Evolutionary conservation across 1,140 invertebrate genomes (phyloP).

Genomic region (Sminthurinus signatus): DNA sequence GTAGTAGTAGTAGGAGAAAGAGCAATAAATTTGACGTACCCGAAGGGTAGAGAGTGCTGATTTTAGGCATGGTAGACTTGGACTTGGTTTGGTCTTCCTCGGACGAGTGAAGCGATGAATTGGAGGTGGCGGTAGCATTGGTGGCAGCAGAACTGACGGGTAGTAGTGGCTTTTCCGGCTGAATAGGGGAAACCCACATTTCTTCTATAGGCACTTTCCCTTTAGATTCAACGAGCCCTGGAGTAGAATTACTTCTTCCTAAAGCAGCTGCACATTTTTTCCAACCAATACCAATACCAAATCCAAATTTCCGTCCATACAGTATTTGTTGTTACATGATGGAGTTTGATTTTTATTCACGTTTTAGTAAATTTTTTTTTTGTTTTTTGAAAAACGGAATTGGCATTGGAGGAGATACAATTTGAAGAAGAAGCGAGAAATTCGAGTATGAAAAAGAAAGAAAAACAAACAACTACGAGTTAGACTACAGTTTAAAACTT

Average conservation of each 20-base stretch:
- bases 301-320: too few species aligned
- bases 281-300: too few species aligned
- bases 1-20: not conserved
- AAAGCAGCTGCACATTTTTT: slow-evolving; percentile 83
- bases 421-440: not conserved
- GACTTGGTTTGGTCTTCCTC: slow-evolving; percentile 38
- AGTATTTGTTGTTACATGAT: too few species aligned
- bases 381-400: not conserved
- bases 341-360: too few species aligned
- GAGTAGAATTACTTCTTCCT: slow-evolving; percentile 88
- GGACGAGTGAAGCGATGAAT: slow-evolving; percentile 36
- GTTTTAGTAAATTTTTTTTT: too few species aligned
- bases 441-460: slow-evolving; percentile 2
- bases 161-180: slow-evolving; percentile 41
- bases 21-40: slow-evolving; percentile 24
- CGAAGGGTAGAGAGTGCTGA: slow-evolving; percentile 31
- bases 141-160: slow-evolving; percentile 26
- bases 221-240: slow-evolving; percentile 84
- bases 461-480: not conserved
- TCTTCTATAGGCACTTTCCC: slow-evolving; percentile 82
- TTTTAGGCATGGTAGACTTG: slow-evolving; percentile 39
- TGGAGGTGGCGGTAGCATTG: slow-evolving; percentile 29
- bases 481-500: not conserved
- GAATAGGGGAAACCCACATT: slow-evolving; percentile 67
- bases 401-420: not conserved